phyloP scores from a whole-genome alignment of 2,888 invertebrate genomes.

The Folsomia candida region DNA sequence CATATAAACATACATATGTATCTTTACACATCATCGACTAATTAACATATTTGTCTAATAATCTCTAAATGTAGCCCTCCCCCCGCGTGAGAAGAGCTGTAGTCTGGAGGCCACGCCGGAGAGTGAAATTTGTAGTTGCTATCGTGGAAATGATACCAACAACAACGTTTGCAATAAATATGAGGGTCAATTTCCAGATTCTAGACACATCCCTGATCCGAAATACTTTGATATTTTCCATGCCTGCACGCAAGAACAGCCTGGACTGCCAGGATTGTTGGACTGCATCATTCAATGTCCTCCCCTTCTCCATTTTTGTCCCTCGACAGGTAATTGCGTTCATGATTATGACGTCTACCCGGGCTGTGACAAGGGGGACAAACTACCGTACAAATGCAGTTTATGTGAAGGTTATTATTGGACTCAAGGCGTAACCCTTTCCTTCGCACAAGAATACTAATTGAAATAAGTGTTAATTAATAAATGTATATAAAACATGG shows the following conservation, averaged over 20 bases:
- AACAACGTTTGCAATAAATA: background rate
- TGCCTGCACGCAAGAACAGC: constrained; percentile 11
- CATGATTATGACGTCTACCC: background rate
- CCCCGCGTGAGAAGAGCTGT: too few relatives aligned
- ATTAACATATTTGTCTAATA: too few relatives aligned
- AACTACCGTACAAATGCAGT: background rate
- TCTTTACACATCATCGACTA: too few relatives aligned
- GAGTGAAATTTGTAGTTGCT: background rate
- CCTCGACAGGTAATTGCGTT: background rate
- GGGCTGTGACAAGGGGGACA: background rate
- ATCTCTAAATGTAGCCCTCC: too few relatives aligned
- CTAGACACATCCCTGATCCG: constrained; percentile 10
- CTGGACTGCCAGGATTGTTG: constrained; percentile 6
- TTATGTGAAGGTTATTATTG: background rate
- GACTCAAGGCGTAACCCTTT: background rate
- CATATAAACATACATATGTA: too few relatives aligned
- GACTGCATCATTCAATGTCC: constrained; percentile 26
- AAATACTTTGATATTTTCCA: constrained; percentile 31
- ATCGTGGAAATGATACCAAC: background rate
- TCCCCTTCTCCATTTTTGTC: constrained; percentile 11
- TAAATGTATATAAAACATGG: too few relatives aligned
- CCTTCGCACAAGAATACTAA: too few relatives aligned
- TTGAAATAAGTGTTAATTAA: too few relatives aligned
- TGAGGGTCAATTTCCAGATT: background rate
- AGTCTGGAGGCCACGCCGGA: background rate